Evolutionary conservation across 2,888 invertebrate genomes (phyloP).

Genomic region (Lathronympha strigana): DNA sequence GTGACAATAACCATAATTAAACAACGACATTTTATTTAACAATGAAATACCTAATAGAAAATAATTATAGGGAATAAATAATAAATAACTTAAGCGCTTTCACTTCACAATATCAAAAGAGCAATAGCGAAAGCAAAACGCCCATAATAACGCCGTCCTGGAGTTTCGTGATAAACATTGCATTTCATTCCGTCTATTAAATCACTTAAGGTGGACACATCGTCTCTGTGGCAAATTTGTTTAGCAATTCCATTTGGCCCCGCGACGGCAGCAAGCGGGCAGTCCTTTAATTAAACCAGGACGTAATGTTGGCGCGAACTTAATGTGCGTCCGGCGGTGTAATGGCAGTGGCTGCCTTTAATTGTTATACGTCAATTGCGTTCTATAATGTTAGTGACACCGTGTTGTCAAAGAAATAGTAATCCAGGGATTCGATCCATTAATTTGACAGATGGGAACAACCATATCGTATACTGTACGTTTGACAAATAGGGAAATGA

Average conservation of each 20-base stretch:
- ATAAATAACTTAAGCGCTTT: background rate
- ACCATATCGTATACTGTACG: too few relatives aligned
- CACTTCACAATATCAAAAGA: background rate
- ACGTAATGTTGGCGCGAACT: slow-evolving; percentile 77
- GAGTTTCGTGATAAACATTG: slow-evolving; percentile 70
- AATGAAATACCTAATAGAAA: too few relatives aligned
- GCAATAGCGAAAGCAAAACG: slow-evolving; percentile 5
- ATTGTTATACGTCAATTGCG: slow-evolving; percentile 79
- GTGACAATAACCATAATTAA: too few relatives aligned
- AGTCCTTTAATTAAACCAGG: slow-evolving; percentile 83
- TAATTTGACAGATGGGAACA: too few relatives aligned
- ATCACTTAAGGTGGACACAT: slow-evolving; percentile 84
- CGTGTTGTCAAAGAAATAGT: slow-evolving; percentile 39
- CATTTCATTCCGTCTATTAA: slow-evolving; percentile 83
- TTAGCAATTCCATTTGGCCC: slow-evolving; percentile 82
- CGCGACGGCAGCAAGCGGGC: slow-evolving; percentile 69
- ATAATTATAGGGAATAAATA: background rate
- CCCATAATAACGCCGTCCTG: slow-evolving; percentile 18
- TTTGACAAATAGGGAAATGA: too few relatives aligned
- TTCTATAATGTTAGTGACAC: slow-evolving; percentile 54
- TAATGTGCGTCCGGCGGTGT: slow-evolving; percentile 79
- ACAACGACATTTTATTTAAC: too few relatives aligned
- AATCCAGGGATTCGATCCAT: too few relatives aligned
- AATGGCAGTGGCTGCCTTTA: slow-evolving; percentile 75
- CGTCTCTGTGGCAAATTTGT: slow-evolving; percentile 81